These are phyloP conservation scores for Mimumesa dahlbomi DNA, from an alignment of 2,888 invertebrate genomes.

Conservation along the genomic window DNA sequence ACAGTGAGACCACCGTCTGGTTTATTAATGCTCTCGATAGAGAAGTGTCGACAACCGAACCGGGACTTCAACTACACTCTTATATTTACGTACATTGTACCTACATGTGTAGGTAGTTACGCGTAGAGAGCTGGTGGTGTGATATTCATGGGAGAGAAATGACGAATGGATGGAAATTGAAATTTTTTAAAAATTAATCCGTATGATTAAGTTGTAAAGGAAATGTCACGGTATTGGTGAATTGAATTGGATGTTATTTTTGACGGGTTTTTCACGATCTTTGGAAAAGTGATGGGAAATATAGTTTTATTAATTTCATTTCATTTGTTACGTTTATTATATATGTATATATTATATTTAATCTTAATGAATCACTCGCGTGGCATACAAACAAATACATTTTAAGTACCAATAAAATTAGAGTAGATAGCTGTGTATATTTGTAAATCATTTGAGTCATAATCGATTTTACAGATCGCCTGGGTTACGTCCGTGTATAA, in stretches of 20 bases:
- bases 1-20: not conserved
- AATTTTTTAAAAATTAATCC: too few relatives aligned
- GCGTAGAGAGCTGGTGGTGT: not conserved
- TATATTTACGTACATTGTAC: not conserved
- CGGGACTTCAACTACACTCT: slow-evolving; percentile 18
- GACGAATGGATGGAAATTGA: not conserved
- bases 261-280: too few relatives aligned
- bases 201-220: too few relatives aligned
- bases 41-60: slow-evolving; percentile 44
- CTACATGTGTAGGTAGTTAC: not conserved
- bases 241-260: too few relatives aligned
- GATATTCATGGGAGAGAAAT: not conserved
- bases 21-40: too few relatives aligned
- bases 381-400: not conserved
- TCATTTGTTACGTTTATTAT: too few relatives aligned
- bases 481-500: not conserved
- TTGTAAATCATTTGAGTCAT: not conserved
- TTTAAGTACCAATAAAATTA: not conserved
- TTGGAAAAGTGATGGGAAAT: too few relatives aligned
- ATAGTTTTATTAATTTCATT: too few relatives aligned
- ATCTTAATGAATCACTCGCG: not conserved
- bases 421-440: not conserved
- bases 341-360: not conserved
- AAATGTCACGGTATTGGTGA: too few relatives aligned
- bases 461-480: slow-evolving; percentile 4